Conservation (phyloP, 2,113 vertebrate species). For the Salvator merianae region DNA sequence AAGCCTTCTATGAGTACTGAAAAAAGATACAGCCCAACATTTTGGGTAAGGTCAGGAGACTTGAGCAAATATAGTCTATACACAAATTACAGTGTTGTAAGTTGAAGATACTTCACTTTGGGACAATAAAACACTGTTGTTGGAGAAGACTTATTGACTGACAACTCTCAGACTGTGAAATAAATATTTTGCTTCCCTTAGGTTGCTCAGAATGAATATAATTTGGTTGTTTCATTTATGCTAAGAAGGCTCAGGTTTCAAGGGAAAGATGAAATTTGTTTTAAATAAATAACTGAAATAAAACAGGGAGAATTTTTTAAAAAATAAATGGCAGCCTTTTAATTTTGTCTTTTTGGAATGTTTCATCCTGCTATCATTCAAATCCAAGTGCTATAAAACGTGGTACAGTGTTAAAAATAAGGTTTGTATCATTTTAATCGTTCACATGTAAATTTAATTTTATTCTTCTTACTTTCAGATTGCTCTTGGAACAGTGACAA, state of each 20-base stretch:
- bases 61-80: neutral
- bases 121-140: too few relatives aligned
- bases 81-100: neutral
- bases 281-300: neutral
- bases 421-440: slow-evolving; percentile 33
- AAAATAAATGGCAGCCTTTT: neutral
- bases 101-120: neutral
- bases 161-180: too few relatives aligned
- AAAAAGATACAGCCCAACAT: neutral
- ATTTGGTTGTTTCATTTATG: too few relatives aligned
- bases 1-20: neutral
- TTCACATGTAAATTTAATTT: slow-evolving; percentile 59
- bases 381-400: neutral
- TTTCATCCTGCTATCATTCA: neutral
- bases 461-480: slow-evolving; percentile 78
- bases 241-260: neutral
- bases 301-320: neutral
- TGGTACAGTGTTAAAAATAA: neutral
- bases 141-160: neutral
- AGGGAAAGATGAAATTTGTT: neutral
- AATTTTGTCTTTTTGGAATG: neutral
- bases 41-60: neutral
- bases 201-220: too few relatives aligned
- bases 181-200: neutral
- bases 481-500: slow-evolving; percentile 94